phyloP scores from a whole-genome alignment of 2,113 vertebrate genomes.

The Egretta garzetta region DNA sequence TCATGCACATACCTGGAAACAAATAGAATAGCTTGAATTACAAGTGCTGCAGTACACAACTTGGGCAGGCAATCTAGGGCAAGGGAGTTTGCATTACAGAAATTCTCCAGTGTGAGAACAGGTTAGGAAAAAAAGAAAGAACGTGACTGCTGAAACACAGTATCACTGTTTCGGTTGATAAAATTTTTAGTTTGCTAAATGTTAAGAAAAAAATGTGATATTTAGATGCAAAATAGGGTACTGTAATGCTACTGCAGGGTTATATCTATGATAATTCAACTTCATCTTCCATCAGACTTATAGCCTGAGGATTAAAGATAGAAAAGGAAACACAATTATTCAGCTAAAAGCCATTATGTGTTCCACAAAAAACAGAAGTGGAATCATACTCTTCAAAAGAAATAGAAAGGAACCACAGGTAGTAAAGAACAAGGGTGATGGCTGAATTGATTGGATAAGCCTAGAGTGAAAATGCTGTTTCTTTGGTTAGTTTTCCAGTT shows the following conservation, averaged over 20 bases:
- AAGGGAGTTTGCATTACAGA: background rate
- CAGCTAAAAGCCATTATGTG: background rate
- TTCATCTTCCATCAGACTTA: background rate
- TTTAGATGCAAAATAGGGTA: background rate
- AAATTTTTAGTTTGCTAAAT: background rate
- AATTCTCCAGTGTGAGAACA: background rate
- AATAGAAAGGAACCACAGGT: background rate
- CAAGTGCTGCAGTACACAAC: background rate
- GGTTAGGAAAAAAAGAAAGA: background rate
- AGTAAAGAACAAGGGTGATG: background rate
- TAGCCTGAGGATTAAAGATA: background rate
- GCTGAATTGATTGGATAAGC: background rate
- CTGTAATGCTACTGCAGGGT: background rate
- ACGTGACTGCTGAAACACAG: background rate
- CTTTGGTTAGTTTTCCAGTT: background rate
- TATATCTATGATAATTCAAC: background rate
- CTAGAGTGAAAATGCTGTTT: background rate
- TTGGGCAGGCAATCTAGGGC: background rate
- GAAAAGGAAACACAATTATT: background rate
- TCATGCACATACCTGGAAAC: constrained; percentile 81
- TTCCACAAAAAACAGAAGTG: background rate
- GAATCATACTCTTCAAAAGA: background rate
- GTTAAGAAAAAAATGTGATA: background rate
- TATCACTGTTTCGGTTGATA: background rate
- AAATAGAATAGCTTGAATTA: background rate